Evolutionary conservation across 2,797 vertebrate species (phyloP), one percentile per base, ranked within the genome.

Genomic region (Yasuhikotakia modesta): DNA sequence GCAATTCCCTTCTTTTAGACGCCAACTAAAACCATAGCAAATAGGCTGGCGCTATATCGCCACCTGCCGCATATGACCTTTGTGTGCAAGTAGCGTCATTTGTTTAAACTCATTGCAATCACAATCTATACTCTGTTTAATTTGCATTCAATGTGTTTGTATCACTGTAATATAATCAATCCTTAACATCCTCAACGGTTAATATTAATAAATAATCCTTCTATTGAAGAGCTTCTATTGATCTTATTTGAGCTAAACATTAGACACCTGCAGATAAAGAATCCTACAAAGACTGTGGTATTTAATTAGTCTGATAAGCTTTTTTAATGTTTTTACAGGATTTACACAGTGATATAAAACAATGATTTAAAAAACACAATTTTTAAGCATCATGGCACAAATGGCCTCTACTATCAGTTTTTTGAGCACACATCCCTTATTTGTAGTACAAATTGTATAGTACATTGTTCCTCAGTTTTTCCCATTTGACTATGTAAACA

Each of bases 1-100:
- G 16, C 32, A 7, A 10, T 46, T 55, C 69, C 60, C n/a, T n/a
- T 79, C 53, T 76, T 69, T 60, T 76, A 65, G 43, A 4, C 19
- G 13, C 13, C 53, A n/a, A 22, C 7, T 12, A 27, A 16, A 14
- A 64, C 46, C 2, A 46, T 6, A 24, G 5, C 19, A 8, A 53
- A 45, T 22, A 17, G 2, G 8, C 4, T 13, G 8, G 53, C 8
- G 11, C 14, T 16, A n/a, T 2, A 58, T 7, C 65, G 74, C 74
- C 74, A 22, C 8, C 65, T 10, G 2, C 27, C n/a, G 74, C 53
- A 50, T 2, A 17, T 7, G 10, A 5, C 2, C 2, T 27, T 16
- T 22, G 13, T 4, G n/a, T 6, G 50, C 30, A 17, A n/a, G 6
- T 35, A 27, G 27, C 27, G 13, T 39, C 19, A 39, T 14, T 0